phyloP scores from a whole-genome alignment of 2,797 vertebrate species.

The Pseudomugil gertrudae region DNA sequence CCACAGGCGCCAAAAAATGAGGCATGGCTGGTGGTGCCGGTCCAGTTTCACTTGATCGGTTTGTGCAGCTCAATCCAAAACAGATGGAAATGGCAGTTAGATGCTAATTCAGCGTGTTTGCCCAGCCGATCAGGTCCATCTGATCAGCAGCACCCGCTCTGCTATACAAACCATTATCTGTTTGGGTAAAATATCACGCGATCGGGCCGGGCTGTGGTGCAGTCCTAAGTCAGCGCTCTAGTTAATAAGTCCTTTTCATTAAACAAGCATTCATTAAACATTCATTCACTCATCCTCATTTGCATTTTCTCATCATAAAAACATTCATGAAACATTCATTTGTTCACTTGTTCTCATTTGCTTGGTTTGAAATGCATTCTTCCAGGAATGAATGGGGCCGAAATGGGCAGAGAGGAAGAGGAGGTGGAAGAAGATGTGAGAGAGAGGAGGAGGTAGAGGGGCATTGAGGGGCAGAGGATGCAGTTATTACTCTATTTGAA shows the following conservation, averaged over 20 bases:
- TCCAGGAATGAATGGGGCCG: constrained; percentile 53
- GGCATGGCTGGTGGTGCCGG: constrained; percentile 17
- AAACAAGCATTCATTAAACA: constrained; percentile 82
- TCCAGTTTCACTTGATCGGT: constrained; percentile 46
- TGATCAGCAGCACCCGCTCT: constrained; percentile 68
- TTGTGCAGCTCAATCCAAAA: constrained; percentile 48
- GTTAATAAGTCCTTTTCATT: constrained; percentile 85
- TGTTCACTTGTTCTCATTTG: constrained; percentile 78
- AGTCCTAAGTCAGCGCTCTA: constrained; percentile 74
- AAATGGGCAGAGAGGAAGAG: constrained; percentile 32
- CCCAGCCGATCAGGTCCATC: constrained; percentile 64
- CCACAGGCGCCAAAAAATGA: constrained; percentile 24
- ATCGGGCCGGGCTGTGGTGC: constrained; percentile 37
- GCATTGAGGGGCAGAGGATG: constrained; percentile 20
- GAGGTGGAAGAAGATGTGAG: constrained; percentile 18
- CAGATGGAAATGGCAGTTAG: constrained; percentile 52
- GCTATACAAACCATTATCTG: constrained; percentile 50
- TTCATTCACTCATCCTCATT: constrained; percentile 81
- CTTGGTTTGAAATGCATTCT: constrained; percentile 63
- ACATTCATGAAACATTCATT: constrained; percentile 81
- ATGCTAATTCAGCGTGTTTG: constrained; percentile 52
- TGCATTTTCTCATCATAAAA: constrained; percentile 80
- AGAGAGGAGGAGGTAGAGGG: constrained; percentile 12
- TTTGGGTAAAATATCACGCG: constrained; percentile 56
- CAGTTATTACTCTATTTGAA: constrained; percentile 69